These are phyloP conservation scores for Trissolcus basalis DNA, from an alignment of 1,140 invertebrate genomes.

Conservation along the genomic window DNA sequence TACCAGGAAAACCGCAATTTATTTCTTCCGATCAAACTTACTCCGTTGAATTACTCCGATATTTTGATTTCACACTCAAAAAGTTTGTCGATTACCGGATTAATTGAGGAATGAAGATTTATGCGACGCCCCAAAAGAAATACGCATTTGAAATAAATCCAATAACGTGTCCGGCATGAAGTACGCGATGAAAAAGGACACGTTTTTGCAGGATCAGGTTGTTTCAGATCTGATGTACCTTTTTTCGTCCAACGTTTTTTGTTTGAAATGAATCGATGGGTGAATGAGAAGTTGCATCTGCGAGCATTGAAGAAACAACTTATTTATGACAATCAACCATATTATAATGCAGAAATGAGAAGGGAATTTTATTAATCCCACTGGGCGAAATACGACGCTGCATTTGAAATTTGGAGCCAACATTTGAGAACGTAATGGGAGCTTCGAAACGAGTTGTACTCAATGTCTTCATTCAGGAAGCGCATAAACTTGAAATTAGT, in stretches of 20 bases:
- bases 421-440: constrained; percentile 2
- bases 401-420: constrained; percentile 15
- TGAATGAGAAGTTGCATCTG: too few species aligned
- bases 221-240: too few species aligned
- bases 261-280: too few species aligned
- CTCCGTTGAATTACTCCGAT: too few species aligned
- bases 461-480: constrained; percentile 15
- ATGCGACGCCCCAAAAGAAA: not conserved
- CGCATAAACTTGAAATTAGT: constrained; percentile 19
- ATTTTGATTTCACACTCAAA: too few species aligned
- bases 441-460: not conserved
- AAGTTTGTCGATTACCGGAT: too few species aligned
- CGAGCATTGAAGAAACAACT: too few species aligned
- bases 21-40: too few species aligned
- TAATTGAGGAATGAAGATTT: not conserved
- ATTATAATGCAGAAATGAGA: not conserved
- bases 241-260: too few species aligned
- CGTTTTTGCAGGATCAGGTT: too few species aligned
- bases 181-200: not conserved
- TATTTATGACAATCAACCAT: too few species aligned
- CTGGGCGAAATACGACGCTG: not conserved
- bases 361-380: not conserved
- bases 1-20: too few species aligned
- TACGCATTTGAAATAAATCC: not conserved
- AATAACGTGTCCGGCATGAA: constrained; percentile 9